Evolutionary conservation across 2,888 invertebrate species (phyloP).

Genomic region (Lycophotia porphyrea): DNA sequence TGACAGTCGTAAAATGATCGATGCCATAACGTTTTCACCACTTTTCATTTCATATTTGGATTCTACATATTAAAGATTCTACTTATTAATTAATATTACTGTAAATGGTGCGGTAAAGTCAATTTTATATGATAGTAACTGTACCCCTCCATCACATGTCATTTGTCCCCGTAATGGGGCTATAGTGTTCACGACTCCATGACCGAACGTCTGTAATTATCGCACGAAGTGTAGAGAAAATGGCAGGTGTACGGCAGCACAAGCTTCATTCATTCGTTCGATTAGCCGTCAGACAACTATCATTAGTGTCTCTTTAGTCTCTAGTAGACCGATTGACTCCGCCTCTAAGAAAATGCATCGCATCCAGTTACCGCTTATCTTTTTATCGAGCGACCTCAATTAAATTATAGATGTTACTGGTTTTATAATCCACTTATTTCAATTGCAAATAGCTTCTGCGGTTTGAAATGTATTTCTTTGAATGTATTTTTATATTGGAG

Average conservation of each 20-base stretch:
- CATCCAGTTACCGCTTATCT: conserved; percentile 49
- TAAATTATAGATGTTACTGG: conserved; percentile 27
- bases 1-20: conserved; percentile 1
- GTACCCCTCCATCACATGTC: conserved; percentile 35
- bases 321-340: conserved; percentile 41
- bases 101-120: conserved; percentile 35
- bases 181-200: conserved; percentile 49
- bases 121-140: conserved; percentile 32
- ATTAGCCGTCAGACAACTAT: conserved; percentile 58
- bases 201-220: conserved; percentile 58
- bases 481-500: conserved; percentile 12
- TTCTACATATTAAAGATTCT: background rate
- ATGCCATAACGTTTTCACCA: background rate
- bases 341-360: conserved; percentile 52
- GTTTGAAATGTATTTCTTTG: conserved; percentile 24
- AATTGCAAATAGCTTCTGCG: conserved; percentile 37
- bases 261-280: conserved; percentile 53
- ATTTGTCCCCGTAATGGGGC: conserved; percentile 52
- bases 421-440: conserved; percentile 43
- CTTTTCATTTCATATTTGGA: conserved; percentile 30
- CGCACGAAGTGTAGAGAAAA: conserved; percentile 54
- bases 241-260: conserved; percentile 53
- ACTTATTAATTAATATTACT: conserved; percentile 30
- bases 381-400: conserved; percentile 53
- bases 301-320: conserved; percentile 56